These are phyloP conservation scores for Chamaetylas fuelleborni DNA, from an alignment of 2,113 vertebrate species.

Conservation along the genomic window DNA sequence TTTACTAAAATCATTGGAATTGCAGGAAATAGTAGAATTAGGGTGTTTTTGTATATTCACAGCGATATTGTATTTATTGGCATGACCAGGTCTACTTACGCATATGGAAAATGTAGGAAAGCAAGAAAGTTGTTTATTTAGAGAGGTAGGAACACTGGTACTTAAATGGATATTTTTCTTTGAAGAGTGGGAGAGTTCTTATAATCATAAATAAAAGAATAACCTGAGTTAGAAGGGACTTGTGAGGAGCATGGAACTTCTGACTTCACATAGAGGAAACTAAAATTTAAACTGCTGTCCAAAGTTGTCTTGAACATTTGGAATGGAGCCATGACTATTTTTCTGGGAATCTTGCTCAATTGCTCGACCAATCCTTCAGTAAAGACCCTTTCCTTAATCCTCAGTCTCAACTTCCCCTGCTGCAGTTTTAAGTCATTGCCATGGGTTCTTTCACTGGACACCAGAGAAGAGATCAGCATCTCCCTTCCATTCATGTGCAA, in stretches of 20 bases:
- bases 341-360: neutral
- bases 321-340: neutral
- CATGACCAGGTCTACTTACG: neutral
- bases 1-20: neutral
- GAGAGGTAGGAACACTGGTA: neutral
- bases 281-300: neutral
- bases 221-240: neutral
- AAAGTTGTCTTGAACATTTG: neutral
- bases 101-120: neutral
- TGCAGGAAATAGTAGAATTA: neutral
- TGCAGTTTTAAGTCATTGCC: neutral
- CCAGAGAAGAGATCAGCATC: neutral
- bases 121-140: neutral
- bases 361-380: neutral
- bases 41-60: neutral
- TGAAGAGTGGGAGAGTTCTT: neutral
- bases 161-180: neutral
- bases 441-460: neutral
- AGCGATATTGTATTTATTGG: neutral
- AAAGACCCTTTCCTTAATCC: neutral
- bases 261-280: neutral
- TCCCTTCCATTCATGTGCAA: neutral
- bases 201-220: neutral
- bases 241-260: rapidly evolving
- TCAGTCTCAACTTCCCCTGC: neutral